phyloP scores from a whole-genome alignment of 2,797 vertebrate species.

The Orientallactaga sibirica region DNA sequence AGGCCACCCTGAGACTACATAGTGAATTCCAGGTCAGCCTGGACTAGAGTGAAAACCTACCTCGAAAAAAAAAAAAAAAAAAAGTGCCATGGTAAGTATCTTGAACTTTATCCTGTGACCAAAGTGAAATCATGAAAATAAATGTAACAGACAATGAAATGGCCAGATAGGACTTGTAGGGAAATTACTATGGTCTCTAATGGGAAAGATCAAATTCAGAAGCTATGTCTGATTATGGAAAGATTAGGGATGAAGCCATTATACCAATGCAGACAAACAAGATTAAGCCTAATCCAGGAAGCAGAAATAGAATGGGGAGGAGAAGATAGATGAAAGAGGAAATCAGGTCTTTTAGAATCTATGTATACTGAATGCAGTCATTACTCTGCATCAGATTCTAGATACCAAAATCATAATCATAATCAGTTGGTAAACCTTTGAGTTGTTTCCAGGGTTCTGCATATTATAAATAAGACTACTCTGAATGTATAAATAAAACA shows the following conservation, averaged over 20 bases:
- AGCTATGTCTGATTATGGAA: neutral
- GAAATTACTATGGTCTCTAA: constrained; percentile 5
- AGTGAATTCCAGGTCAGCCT: no score
- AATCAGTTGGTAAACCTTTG: neutral
- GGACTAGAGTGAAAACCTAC: no score
- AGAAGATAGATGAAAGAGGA: neutral
- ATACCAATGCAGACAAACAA: neutral
- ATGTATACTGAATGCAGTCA: neutral
- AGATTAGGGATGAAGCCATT: neutral
- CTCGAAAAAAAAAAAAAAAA: no score
- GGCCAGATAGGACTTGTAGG: neutral
- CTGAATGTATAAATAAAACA: neutral
- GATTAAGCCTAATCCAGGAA: neutral
- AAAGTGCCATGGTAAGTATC: neutral
- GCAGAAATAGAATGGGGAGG: neutral
- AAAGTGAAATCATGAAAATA: neutral
- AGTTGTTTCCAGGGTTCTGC: neutral
- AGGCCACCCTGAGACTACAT: no score
- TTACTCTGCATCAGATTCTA: neutral
- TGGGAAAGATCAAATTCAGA: neutral
- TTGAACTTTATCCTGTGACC: constrained; percentile 3
- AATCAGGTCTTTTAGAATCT: neutral
- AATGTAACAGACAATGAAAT: neutral
- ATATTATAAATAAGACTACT: neutral
- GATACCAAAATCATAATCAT: neutral